Conservation (phyloP, 2,797 vertebrate species). For the Pantherophis vulpinus region DNA sequence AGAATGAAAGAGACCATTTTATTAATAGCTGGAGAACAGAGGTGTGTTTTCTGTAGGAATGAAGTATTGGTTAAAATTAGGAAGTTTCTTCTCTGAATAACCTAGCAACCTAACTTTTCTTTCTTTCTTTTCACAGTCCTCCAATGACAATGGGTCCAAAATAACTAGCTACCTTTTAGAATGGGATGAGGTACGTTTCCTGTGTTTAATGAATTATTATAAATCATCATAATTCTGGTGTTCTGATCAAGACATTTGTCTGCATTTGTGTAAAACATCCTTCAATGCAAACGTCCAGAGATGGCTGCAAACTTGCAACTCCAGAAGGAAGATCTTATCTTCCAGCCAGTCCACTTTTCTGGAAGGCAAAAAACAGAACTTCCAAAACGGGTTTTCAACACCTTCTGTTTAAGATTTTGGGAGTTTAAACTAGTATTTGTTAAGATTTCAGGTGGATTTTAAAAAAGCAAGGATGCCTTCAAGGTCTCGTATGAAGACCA, state of each 20-base stretch:
- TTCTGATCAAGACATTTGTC: not conserved
- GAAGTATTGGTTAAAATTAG: not conserved
- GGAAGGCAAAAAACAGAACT: not conserved
- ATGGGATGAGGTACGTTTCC: conserved; percentile 77
- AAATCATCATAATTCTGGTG: not conserved
- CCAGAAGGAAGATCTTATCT: not conserved
- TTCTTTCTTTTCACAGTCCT: conserved; percentile 67
- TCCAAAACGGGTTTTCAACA: not conserved
- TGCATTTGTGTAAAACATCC: conserved; percentile 47
- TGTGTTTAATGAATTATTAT: conserved; percentile 35
- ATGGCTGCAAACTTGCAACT: not conserved
- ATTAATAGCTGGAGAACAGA: too few species aligned
- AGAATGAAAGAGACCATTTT: not conserved
- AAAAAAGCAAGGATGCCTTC: not conserved
- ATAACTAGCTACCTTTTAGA: conserved; percentile 79
- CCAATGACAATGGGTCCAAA: conserved; percentile 80
- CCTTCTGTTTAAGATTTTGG: not conserved
- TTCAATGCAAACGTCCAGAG: not conserved
- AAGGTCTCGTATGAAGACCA: not conserved
- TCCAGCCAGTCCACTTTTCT: too few species aligned
- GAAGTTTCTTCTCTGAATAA: not conserved
- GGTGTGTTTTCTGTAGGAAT: not conserved
- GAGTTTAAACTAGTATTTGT: not conserved
- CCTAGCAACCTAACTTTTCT: not conserved
- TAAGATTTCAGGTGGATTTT: not conserved